Conservation (phyloP, 2,113 vertebrate genomes). For the Puffinus mauretanicus region DNA sequence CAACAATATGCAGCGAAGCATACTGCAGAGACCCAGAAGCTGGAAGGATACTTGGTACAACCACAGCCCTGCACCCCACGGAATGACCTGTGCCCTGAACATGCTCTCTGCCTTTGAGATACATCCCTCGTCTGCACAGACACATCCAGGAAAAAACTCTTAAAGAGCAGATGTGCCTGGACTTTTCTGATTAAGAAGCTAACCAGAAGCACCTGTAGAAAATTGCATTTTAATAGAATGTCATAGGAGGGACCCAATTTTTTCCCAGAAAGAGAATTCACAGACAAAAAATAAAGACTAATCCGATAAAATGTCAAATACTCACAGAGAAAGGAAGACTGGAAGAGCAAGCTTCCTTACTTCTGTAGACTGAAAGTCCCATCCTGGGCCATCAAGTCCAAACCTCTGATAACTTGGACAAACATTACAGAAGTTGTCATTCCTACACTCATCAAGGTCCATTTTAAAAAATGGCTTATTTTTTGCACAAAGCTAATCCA, state of each 20-base stretch:
- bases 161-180: background rate
- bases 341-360: background rate
- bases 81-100: background rate
- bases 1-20: background rate
- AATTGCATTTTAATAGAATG: background rate
- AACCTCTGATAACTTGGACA: background rate
- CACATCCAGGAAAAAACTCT: background rate
- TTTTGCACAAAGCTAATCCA: background rate
- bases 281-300: background rate
- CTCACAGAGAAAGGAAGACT: background rate
- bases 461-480: background rate
- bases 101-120: background rate
- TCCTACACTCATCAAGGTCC: background rate
- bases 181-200: background rate
- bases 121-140: background rate
- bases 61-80: background rate
- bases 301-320: background rate
- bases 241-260: background rate
- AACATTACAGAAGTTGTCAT: background rate
- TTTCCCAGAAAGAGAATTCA: background rate
- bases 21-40: background rate
- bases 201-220: background rate
- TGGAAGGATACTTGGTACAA: background rate
- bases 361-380: background rate
- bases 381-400: background rate